phyloP scores from a whole-genome alignment of 2,797 vertebrate species.

The Micrastur ruficollis region DNA sequence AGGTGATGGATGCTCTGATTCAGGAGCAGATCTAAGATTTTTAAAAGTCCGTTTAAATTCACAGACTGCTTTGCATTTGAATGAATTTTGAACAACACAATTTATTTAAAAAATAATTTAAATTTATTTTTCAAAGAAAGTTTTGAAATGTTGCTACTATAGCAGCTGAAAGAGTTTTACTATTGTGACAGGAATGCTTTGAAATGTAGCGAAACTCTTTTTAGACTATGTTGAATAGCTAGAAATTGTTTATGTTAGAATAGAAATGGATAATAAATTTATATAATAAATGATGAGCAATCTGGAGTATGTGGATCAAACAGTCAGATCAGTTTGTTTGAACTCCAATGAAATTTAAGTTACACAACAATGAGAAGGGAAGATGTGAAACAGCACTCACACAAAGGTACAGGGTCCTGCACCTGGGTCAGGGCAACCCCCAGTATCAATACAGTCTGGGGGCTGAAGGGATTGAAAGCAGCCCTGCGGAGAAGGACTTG shows the following conservation, averaged over 20 bases:
- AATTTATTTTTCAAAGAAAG: neutral
- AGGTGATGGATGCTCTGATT: neutral
- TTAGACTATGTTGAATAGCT: neutral
- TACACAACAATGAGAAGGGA: neutral
- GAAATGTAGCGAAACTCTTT: neutral
- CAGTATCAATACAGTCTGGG: too few relatives aligned
- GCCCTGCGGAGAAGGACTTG: too few relatives aligned
- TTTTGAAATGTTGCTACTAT: neutral
- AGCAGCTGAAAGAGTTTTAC: neutral
- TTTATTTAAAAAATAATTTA: neutral
- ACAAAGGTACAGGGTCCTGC: neutral
- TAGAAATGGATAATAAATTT: neutral
- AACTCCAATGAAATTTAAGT: neutral
- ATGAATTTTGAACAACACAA: neutral
- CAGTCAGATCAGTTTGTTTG: neutral
- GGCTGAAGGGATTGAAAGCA: too few relatives aligned
- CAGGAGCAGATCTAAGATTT: neutral
- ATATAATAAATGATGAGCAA: neutral
- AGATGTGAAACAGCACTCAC: neutral
- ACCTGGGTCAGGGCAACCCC: neutral
- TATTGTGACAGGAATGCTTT: neutral
- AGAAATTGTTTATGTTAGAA: constrained; percentile 2
- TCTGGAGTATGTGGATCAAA: neutral
- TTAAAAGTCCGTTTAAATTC: neutral
- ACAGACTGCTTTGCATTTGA: neutral